Evolutionary conservation across 1,140 invertebrate genomes (phyloP), one percentile per base, ranked within the genome.

Genomic region (Drosophila auraria): DNA sequence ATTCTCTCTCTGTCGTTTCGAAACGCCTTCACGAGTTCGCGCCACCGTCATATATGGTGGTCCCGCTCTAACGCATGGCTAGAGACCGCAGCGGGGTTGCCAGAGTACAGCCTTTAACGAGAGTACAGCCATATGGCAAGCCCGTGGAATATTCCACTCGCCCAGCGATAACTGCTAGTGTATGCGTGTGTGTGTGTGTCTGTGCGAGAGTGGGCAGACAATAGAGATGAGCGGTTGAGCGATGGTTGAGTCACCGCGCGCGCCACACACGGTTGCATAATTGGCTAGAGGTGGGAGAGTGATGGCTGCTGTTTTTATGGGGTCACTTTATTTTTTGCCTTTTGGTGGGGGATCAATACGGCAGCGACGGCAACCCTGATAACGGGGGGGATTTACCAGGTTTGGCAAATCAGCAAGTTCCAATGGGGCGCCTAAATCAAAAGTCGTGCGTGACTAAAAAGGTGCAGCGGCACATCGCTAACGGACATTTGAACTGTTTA

Each of bases 91-190:
- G 63, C 63, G 80, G 79, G 57, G 82, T 86, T 86, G 82, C 83
- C 82, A 82, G 54, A 57, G 36, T 71, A 68, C 42, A 57, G 54
- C 54, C 54, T n/a, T 68, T 70, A 42, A 44, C 53, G 40, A 69
- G 49, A 74, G 65, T 79, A 66, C 42, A 57, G 72, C 69, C 69
- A 82, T 70, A 79, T 75, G 77, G 71, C 80, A 87, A 83, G 80
- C 30, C 68, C 63, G 23, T 83, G 83, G 83, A 87, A 87, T 87
- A 87, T 87, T 87, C 83, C 83, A 87, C 78, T 89, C 60, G 45
- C 71, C 17, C 42, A 57, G 59, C 47, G 70, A 72, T 61, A 71
- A 73, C 36, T 50, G 25, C 14, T 1, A 14, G 20, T 17, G 49
- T 27, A 11, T 58, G 40, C 40, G 40, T 38, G 20, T 14, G 5